Base-by-base conservation (phyloP, 2,113 vertebrate genomes). In the Sarotherodon lohbergeri region DNA sequence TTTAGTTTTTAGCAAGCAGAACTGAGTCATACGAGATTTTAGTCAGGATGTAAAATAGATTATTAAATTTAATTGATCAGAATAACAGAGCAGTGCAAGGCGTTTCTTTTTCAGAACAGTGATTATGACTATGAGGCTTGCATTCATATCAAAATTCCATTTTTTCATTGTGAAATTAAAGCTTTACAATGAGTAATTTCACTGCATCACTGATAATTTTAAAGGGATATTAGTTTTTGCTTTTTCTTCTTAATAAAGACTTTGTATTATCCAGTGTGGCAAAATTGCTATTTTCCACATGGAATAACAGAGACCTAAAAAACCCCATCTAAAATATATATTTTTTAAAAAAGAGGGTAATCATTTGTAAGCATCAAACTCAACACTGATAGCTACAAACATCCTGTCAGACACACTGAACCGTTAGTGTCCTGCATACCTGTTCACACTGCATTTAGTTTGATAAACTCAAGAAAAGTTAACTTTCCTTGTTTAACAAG, bases 401-500 rank as follows among this genome's bases (percentile, higher is more conserved):
- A 52, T 80, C 54, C 83, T 89, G 68, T 82, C 66, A 88, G 78
- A 24, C 59, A 56, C 81, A 56, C 24, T 80, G 16, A 86, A 87
- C 27, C 66, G 32, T 57, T 61, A 56, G 71, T 83, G 83, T 63
- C 54, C 29, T 84, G 32, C 27, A 48, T 78, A 55, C 54, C 84
- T 87, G 79, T 54, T 50, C 46, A 81, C 61, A 71, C 16, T 73
- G 71, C 55, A 80, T 93, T 91, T 81, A 92, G 83, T 92, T 87
- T 88, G 68, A 92, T 88, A 85, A 92, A 91, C 82, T 87, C 54
- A 41, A 46, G 84, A 39, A 94, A 95, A 95, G 93, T 95, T 91
- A 90, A 94, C 92, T 94, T 96, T 93, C 85, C 82, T 82, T 82
- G 86, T 92, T 91, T 86, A 93, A 86, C 80, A 89, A 61, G 81